Conservation (phyloP, 2,113 vertebrate species). For the Grus americana region DNA sequence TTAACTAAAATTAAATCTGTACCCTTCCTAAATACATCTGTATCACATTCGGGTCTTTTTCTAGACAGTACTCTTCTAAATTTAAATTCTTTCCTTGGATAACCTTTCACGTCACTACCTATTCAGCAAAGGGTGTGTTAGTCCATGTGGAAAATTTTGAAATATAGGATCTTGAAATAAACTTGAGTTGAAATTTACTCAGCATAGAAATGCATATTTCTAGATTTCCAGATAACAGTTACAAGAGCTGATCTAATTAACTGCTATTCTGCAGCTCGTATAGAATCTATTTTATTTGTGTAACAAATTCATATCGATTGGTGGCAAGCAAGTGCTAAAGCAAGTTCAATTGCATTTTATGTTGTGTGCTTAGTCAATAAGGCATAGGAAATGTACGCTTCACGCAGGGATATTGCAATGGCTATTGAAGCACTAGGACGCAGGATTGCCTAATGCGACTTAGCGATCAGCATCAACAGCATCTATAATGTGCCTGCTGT, state of each 20-base stretch:
- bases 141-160: not conserved
- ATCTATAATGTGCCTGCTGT: not conserved
- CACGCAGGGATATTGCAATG: not conserved
- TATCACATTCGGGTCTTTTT: not conserved
- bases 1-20: not conserved
- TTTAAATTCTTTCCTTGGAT: slow-evolving; percentile 21
- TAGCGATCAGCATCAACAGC: not conserved
- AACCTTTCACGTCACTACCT: not conserved
- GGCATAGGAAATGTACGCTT: not conserved
- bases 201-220: not conserved
- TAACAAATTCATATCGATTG: not conserved
- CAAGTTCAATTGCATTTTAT: not conserved
- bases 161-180: slow-evolving; percentile 15
- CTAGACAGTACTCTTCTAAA: not conserved
- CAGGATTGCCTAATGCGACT: not conserved
- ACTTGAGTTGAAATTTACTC: not conserved
- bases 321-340: not conserved
- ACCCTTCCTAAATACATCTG: not conserved
- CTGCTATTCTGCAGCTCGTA: not conserved
- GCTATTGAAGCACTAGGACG: not conserved
- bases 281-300: not conserved
- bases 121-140: not conserved
- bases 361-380: not conserved
- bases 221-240: not conserved
- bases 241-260: slow-evolving; percentile 14